Evolutionary conservation across 2,888 invertebrate species (phyloP).

Genomic region (Hirtodrosophila alboralis): DNA sequence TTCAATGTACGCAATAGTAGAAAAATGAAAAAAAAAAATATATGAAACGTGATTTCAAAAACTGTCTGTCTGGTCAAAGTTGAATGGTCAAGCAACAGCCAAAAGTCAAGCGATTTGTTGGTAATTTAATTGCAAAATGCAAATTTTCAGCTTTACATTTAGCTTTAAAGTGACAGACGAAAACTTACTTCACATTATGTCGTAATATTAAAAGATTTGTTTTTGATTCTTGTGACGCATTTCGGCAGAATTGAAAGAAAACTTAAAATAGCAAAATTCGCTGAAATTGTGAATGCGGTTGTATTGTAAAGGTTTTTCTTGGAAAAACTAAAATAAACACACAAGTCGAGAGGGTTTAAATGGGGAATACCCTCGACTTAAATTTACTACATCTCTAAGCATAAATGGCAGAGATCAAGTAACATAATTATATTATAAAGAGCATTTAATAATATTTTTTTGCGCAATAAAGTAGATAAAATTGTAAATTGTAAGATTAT

Average conservation of each 20-base stretch:
- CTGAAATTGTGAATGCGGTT: background rate
- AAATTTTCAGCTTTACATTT: conserved; percentile 1
- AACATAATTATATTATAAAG: too few relatives aligned
- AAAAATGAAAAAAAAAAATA: background rate
- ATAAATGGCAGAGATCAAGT: too few relatives aligned
- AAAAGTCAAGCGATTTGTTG: conserved; percentile 11
- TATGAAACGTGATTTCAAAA: conserved; percentile 3
- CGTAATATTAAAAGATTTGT: background rate
- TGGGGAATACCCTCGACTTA: background rate
- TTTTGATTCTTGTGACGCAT: conserved; percentile 8
- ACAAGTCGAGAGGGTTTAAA: background rate
- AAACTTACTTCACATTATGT: too few relatives aligned
- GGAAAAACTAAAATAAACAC: background rate
- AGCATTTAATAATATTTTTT: too few relatives aligned
- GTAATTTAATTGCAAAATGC: conserved; percentile 26
- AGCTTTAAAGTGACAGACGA: background rate
- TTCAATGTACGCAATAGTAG: conserved; percentile 13
- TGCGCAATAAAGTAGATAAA: too few relatives aligned
- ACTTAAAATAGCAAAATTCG: background rate
- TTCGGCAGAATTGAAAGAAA: background rate
- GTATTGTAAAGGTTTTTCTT: conserved; percentile 1
- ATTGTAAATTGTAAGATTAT: too few relatives aligned
- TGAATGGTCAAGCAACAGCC: conserved; percentile 8
- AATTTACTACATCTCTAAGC: background rate
- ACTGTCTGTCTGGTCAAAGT: background rate